Percentiles rank a stretch among this genome's conserved stretches.
These are phyloP conservation scores for Eupithecia insigniata DNA, from an alignment of 2,888 invertebrate species.

Conservation along the genomic window DNA sequence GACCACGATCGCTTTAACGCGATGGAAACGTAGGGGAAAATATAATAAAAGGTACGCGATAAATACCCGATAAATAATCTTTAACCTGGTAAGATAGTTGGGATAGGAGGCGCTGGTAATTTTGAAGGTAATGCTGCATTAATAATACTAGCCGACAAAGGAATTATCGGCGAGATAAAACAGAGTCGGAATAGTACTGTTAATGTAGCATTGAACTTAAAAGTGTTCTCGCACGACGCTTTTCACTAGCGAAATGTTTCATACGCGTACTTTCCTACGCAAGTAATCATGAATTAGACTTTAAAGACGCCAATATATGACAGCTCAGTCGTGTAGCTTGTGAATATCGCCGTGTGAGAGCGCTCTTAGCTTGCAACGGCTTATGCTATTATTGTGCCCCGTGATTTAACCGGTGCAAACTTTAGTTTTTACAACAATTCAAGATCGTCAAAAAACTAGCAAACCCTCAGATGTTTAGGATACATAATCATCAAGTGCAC, in stretches of 20 bases:
- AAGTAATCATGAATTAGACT: neutral
- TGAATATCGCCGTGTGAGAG: neutral
- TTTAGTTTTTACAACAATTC: constrained; percentile 56
- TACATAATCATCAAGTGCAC: constrained; percentile 68
- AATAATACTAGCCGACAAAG: constrained; percentile 45
- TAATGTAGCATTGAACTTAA: constrained; percentile 43
- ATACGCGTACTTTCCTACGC: neutral
- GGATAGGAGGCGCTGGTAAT: neutral
- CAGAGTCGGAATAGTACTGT: constrained; percentile 46
- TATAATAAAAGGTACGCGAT: no score
- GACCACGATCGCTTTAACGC: no score
- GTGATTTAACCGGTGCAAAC: constrained; percentile 55
- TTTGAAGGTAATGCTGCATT: constrained; percentile 38
- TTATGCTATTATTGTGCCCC: constrained; percentile 56
- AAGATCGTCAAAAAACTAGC: constrained; percentile 56
- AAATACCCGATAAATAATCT: no score
- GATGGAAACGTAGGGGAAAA: no score
- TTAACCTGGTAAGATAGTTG: neutral
- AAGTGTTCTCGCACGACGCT: neutral
- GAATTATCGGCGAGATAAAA: constrained; percentile 31
- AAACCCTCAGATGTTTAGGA: constrained; percentile 68
- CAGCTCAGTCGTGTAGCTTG: neutral
- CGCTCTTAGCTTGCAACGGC: constrained; percentile 54
- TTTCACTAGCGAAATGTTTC: neutral
- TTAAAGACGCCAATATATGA: neutral